A percentile compares a stretch with the other conserved stretches of the same genome.
These are phyloP conservation scores for Callimorpha dominula DNA, from an alignment of 2,888 invertebrate species.

Conservation along the genomic window DNA sequence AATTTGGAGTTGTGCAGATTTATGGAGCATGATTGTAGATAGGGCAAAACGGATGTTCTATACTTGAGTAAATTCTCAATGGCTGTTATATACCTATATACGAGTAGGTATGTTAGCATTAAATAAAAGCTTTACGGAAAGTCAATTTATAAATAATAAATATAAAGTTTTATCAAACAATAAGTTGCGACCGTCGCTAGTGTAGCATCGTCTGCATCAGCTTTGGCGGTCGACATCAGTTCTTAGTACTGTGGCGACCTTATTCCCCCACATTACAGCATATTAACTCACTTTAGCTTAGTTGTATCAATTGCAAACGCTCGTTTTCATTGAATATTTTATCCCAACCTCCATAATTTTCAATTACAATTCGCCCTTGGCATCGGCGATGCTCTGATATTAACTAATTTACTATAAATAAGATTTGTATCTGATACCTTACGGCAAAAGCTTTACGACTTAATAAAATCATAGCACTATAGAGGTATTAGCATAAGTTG, in stretches of 20 bases:
- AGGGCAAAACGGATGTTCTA: neutral
- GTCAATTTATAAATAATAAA: no score
- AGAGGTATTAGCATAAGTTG: neutral
- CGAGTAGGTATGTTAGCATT: no score
- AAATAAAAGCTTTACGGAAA: no score
- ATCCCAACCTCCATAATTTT: neutral
- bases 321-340: neutral
- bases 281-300: no score
- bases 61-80: neutral
- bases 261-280: no score
- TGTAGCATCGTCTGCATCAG: no score
- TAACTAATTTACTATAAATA: neutral
- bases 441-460: neutral
- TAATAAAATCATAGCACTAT: neutral
- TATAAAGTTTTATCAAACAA: no score
- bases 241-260: no score
- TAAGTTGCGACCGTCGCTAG: no score
- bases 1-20: constrained; percentile 12
- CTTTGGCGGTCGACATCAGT: no score
- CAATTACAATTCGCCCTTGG: neutral
- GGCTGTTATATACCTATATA: neutral
- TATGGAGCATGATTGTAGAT: constrained; percentile 14
- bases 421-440: neutral
- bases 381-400: neutral
- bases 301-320: neutral